Evolutionary conservation across 1,140 invertebrate species (phyloP), one percentile per base, ranked within the genome.

Genomic region (Ruditapes philippinarum): DNA sequence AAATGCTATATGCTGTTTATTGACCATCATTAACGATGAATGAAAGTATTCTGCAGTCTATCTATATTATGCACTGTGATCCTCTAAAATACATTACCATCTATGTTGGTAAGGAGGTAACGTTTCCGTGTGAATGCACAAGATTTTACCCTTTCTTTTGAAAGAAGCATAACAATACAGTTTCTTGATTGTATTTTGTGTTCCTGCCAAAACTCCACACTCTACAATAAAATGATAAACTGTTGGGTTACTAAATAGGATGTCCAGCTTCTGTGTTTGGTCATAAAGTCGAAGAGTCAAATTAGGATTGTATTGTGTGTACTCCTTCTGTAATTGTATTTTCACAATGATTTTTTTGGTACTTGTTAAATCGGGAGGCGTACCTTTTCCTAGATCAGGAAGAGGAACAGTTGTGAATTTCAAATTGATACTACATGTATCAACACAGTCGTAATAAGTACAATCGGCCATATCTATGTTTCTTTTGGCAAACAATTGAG

Each of bases 261-360:
- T 51, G 11, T 51, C 49, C 11, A 51, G 22, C 22, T 51, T 51
- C 22, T 51, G 49, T 12, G 11, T 51, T 51, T 51, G 49, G 49
- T 51, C 49, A 51, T 51, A 51, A 12, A 51, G 22, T 51, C 22
- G 11, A 11, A 51, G 11, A 22, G 11, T 12, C 11, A 11, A 51
- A 22, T 51, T 51, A 51, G 49, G 49, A 22, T 51, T 22, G 22
- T 51, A 51, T 12, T 51, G 11, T 57, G 22, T 40, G 40, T 89
- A 89, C 42, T 82, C 78, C 0, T 40, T 1, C 12, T 54, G 70
- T 38, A 45, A 82, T n/a, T 84, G 80, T 25, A 89, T 51, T 25
- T 84, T 89, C 0, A 89, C 87, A 62, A 89, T 83, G 38, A 89
- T 82, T 28, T 40, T 36, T 42, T 45, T 68, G 12, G 33, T 57